Conservation (phyloP, 2,888 invertebrate species). For the Drosophila lutescens region DNA sequence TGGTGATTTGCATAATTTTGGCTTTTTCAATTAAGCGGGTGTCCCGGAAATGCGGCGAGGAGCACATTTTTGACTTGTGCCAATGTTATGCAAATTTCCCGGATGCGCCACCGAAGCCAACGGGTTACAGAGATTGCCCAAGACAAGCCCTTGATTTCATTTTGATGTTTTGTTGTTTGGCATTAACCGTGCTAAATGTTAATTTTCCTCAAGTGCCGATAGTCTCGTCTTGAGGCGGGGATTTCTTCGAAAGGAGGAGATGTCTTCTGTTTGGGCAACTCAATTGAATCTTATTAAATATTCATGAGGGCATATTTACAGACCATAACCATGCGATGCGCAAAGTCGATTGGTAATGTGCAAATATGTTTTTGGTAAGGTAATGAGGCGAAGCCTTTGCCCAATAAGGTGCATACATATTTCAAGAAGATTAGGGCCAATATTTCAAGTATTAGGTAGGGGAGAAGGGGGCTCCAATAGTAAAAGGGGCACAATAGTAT, state of each 20-base stretch:
- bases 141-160: conserved; percentile 47
- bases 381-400: conserved; percentile 1
- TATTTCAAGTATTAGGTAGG: neutral
- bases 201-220: conserved; percentile 70
- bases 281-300: conserved; percentile 66
- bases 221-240: conserved; percentile 36
- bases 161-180: conserved; percentile 69
- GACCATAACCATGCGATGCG: conserved; percentile 53
- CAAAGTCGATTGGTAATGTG: conserved; percentile 64
- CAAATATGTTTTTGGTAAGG: conserved; percentile 35
- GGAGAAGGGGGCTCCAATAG: no score
- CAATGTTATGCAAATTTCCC: conserved; percentile 71
- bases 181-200: conserved; percentile 75
- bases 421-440: neutral
- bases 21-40: conserved; percentile 63
- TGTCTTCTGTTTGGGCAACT: conserved; percentile 44
- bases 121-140: conserved; percentile 15
- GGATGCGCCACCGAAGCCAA: conserved; percentile 33
- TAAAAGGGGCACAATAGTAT: no score
- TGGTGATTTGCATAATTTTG: conserved; percentile 65
- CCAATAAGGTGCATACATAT: neutral
- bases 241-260: conserved; percentile 22
- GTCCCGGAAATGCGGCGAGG: conserved; percentile 15
- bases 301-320: conserved; percentile 55
- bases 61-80: conserved; percentile 71